Percentiles rank a stretch among this genome's conserved stretches.
These are phyloP conservation scores for Drosophila teissieri DNA, from an alignment of 1,140 invertebrate species.

Conservation along the genomic window DNA sequence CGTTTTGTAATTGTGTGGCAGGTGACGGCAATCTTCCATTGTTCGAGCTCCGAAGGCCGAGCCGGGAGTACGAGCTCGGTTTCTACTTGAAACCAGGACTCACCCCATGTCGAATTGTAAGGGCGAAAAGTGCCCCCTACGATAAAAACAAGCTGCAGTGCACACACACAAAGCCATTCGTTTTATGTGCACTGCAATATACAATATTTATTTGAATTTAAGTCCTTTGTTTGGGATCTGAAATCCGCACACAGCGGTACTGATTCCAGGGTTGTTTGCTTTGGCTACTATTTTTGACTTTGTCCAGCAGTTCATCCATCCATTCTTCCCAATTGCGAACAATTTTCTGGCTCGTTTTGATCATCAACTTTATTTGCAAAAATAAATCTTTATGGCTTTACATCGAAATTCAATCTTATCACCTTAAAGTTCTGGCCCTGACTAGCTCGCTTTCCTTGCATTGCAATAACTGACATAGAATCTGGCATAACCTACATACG, in stretches of 20 bases:
- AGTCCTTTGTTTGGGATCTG: conserved; percentile 78
- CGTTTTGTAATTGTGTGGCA: conserved; percentile 82
- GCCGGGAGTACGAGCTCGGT: conserved; percentile 26
- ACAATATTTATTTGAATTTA: conserved; percentile 84
- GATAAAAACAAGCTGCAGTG: conserved; percentile 72
- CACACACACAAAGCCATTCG: conserved; percentile 54
- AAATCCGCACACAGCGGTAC: conserved; percentile 66
- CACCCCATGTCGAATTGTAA: conserved; percentile 83
- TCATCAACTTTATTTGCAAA: conserved; percentile 78
- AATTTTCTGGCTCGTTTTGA: conserved; percentile 50
- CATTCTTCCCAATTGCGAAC: conserved; percentile 15
- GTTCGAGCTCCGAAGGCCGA: conserved; percentile 35
- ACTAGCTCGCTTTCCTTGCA: conserved; percentile 78
- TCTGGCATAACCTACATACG: conserved; percentile 42
- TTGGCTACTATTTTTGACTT: conserved; percentile 68
- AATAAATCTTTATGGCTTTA: conserved; percentile 59
- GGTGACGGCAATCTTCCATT: conserved; percentile 84
- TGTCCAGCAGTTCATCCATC: conserved; percentile 19
- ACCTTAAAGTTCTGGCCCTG: conserved; percentile 65
- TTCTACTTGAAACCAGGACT: conserved; percentile 55
- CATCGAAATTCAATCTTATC: conserved; percentile 74
- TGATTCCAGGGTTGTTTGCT: conserved; percentile 71
- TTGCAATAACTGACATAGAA: conserved; percentile 66
- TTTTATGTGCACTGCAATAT: conserved; percentile 80
- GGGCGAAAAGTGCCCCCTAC: conserved; percentile 81